phyloP scores from a whole-genome alignment of 2,113 vertebrate species.

The Genyomyrus donnyi region DNA sequence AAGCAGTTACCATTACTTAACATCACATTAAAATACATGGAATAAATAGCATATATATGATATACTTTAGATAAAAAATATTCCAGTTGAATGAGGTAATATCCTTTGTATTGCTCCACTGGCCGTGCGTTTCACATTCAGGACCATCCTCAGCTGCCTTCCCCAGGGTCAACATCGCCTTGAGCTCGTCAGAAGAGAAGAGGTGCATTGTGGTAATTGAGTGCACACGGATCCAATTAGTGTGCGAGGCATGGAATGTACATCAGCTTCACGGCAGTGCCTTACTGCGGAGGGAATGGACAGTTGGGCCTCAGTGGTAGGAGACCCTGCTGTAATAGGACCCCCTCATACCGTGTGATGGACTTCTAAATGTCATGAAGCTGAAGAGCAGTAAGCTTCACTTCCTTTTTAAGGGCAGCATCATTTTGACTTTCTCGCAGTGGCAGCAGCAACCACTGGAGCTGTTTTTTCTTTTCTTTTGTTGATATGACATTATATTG shows the following conservation, averaged over 20 bases:
- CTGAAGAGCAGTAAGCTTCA: neutral
- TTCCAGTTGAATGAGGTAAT: neutral
- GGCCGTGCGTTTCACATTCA: neutral
- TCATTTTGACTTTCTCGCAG: neutral
- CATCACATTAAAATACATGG: neutral
- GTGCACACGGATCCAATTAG: neutral
- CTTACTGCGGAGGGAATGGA: neutral
- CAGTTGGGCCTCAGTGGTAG: neutral
- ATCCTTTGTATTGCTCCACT: neutral
- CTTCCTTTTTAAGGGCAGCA: neutral
- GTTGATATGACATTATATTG: neutral
- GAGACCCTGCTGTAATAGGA: neutral
- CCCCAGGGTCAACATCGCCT: neutral
- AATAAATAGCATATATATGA: neutral
- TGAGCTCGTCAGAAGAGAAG: neutral
- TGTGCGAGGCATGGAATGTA: neutral
- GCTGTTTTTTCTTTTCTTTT: neutral
- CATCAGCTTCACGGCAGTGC: neutral
- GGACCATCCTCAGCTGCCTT: neutral
- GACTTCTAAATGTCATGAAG: neutral
- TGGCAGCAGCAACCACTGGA: neutral
- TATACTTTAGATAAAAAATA: neutral
- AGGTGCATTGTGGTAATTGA: neutral
- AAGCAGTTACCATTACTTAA: neutral
- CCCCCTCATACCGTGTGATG: neutral